These are phyloP conservation scores for Oxyteleia sp. DNA, from an alignment of 2,888 invertebrate species.

Conservation along the genomic window DNA sequence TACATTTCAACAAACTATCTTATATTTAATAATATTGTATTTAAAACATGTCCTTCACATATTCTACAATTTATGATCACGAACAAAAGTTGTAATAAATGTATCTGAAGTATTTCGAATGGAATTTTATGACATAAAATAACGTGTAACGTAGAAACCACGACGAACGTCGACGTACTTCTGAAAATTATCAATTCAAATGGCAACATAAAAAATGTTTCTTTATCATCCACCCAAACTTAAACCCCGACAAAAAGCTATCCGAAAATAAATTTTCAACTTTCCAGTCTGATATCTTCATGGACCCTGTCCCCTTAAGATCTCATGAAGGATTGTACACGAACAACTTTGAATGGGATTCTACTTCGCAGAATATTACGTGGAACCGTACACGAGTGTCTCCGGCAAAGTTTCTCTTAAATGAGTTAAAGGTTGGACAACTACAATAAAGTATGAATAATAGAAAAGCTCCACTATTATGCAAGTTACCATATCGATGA, in stretches of 20 bases:
- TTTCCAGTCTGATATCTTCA: slow-evolving; percentile 3
- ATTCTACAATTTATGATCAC: too few species aligned
- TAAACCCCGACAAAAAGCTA: neutral
- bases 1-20: too few species aligned
- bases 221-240: neutral
- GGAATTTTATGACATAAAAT: too few species aligned
- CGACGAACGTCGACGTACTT: too few species aligned
- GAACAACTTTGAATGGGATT: slow-evolving; percentile 35
- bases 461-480: neutral
- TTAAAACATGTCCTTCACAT: too few species aligned
- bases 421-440: slow-evolving; percentile 28
- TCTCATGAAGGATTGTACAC: slow-evolving; percentile 33
- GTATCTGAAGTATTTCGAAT: too few species aligned
- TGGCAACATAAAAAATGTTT: too few species aligned
- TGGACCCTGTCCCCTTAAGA: slow-evolving; percentile 15
- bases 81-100: too few species aligned
- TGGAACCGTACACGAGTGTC: slow-evolving; percentile 23
- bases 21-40: too few species aligned
- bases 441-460: neutral
- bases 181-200: too few species aligned
- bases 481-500: neutral
- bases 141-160: too few species aligned
- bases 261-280: slow-evolving; percentile 20
- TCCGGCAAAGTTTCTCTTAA: slow-evolving; percentile 38
- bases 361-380: slow-evolving; percentile 32